These are phyloP conservation scores for Notolabrus celidotus DNA, from an alignment of 2,797 vertebrate species.

Conservation along the genomic window DNA sequence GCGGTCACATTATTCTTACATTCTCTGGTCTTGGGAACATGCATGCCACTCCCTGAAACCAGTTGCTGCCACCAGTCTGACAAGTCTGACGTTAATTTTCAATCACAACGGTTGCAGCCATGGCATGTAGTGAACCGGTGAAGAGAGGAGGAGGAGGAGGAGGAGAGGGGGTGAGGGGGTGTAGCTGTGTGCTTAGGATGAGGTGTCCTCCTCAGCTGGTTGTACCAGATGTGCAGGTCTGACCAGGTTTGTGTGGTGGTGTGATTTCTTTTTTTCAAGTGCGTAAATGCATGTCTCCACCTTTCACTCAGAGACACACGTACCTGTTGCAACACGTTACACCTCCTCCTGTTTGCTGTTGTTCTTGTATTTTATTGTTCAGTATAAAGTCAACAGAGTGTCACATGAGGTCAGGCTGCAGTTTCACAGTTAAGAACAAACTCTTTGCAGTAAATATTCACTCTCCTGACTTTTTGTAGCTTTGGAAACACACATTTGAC, in stretches of 20 bases:
- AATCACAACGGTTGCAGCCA: constrained; percentile 8
- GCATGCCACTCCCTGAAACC: constrained; percentile 79
- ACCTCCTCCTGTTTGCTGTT: background rate
- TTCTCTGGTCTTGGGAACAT: background rate
- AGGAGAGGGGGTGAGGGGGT: background rate
- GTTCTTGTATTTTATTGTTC: no score
- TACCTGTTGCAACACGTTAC: constrained; percentile 37
- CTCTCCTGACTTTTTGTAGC: no score
- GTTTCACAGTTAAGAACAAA: background rate
- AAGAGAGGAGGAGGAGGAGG: background rate
- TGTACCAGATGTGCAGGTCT: constrained; percentile 74
- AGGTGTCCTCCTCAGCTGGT: constrained; percentile 60
- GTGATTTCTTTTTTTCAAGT: constrained; percentile 14
- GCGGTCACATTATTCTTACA: background rate
- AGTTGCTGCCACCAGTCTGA: constrained; percentile 60
- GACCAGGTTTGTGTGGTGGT: constrained; percentile 53
- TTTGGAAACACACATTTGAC: no score
- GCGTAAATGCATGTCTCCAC: constrained; percentile 2
- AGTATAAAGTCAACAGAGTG: background rate
- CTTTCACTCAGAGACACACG: background rate
- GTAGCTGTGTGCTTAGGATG: constrained; percentile 1
- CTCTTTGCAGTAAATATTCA: no score
- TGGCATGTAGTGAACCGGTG: constrained; percentile 3
- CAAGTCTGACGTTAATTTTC: constrained; percentile 51
- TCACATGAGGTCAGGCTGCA: no score